Base-by-base conservation (phyloP, 2,888 invertebrate species). In the Mythimna lalbum region DNA sequence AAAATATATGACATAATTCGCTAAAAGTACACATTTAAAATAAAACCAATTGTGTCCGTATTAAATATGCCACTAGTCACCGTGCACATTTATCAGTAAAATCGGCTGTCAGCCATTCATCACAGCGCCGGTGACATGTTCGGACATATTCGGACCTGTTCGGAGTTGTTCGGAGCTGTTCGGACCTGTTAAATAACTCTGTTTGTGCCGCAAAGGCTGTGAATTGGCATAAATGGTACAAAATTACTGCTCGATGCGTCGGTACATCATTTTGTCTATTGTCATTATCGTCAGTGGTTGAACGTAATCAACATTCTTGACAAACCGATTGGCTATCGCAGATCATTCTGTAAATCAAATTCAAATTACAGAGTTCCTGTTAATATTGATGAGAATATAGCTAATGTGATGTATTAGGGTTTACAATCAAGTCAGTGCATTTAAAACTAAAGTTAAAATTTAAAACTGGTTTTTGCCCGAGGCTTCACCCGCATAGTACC, bases 51-150 rank as follows among this genome's bases (percentile, higher is more conserved):
- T 57, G 63, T 69, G 36, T 50, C 36, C 52, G 31, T 64, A 73
- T 81, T 81, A 73, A 71, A 62, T 69, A 63, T 64, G 66, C 27
- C 67, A 76, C 68, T 76, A 59, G 66, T 81, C 65, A 56, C 60
- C 14, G 23, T 49, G 76, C 59, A 66, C 65, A 72, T 69, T 65
- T 81, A 78, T 75, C 75, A 72, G 60, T 63, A 61, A 60, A 69
- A 76, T 76, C 69, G 62, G 23, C 65, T 65, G 63, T 63, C 65
- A 62, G 53, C 67, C 61, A 76, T 79, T 68, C 73, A 76, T 79
- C 76, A 81, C 66, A 19, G 36, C 0, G 39, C 36, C 36, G 27
- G 31, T 50, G 61, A 74, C 61, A 27, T 61, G 75, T 63, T 59
- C 59, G 59, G 53, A 33, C 33, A 9, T 33, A 9, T 7, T 33